Evolutionary conservation across 2,113 vertebrate species (phyloP), one percentile per base, ranked within the genome.

Genomic region (Nothocercus julius): DNA sequence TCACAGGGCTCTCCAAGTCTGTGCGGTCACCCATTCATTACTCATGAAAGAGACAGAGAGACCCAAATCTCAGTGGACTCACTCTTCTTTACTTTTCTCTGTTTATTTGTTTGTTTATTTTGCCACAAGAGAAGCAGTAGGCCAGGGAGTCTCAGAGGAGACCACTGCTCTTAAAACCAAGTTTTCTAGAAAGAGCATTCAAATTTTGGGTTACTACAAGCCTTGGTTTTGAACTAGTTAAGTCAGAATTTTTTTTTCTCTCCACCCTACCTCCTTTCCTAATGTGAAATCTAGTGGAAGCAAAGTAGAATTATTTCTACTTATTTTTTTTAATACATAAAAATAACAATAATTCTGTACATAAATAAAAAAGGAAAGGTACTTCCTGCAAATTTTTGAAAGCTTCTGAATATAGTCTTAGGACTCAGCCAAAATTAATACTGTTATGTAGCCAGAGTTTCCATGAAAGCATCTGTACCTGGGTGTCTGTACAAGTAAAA

Each of bases 81-180:
- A 94, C 92, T 97, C 93, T 96, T 97, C 94, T 97, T 97, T 97
- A 86, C 94, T 96, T 96, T 94, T 74, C 88, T 96, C 80, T 96
- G 76, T 90, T 91, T 93, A 63, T 96, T 97, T 97, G 90, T 97
- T 98, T 97, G 95, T 97, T 97, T 97, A 86, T 95, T 95, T 96
- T 97, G 92, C 94, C 90, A 63, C 90, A 97, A 92, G 61, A 94
- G 87, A 91, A 85, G 64, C 88, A 95, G 85, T 44, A 94, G 81
- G 74, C 88, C 42, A 89, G 68, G 51, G 34, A 4, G 77, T 91
- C 61, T 89, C 94, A 93, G 59, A 92, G 74, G 85, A 96, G 19
- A 89, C 79, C 42, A 76, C 22, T 64, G 63, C 89, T 88, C 87
- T 82, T 88, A 96, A 85, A n/a, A 59, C 49, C 16, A 67, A 32